Evolutionary conservation across 2,888 invertebrate species (phyloP), one percentile per base, ranked within the genome.

Genomic region (Drosophila nr. perissopoda): DNA sequence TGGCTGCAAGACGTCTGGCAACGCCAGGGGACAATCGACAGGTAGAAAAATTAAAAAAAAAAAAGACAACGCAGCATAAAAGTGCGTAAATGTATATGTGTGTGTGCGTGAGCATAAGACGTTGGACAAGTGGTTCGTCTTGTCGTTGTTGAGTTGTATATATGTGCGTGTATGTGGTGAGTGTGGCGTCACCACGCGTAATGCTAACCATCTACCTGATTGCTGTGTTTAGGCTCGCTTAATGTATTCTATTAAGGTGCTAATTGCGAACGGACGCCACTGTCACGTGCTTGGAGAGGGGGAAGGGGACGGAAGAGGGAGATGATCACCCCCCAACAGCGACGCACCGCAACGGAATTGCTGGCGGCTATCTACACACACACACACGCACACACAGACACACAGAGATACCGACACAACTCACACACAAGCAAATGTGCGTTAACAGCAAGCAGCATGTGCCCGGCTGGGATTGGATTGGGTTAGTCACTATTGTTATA

Each of bases 201-300:
- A 78, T 60, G 52, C 29, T 68, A 75, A 69, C 66, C 73, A 73
- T 69, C 73, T 69, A 52, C 64, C 66, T 66, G 77, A 69, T 80
- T 76, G 72, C 57, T 69, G 52, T 69, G 52, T 61, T 67, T 53
- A 57, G 61, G 65, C 73, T 58, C 54, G 53, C 81, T 61, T 89
- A 88, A 88, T 83, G 76, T 87, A 87, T 89, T 84, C 83, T 87
- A 89, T 90, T 87, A 83, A 88, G 83, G 86, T 87, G 86, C 83
- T 87, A 88, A 87, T 87, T 87, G 89, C 64, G 51, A 57, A 78
- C 73, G 71, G 70, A 68, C 75, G 78, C 70, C 72, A 67, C 58
- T 49, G 65, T 53, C 69, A 75, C 66, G 58, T 60, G 80, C 61
- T 69, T 49, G 38, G 54, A 21, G 7, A 7, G 13, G 21, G 33